Conservation (phyloP, 2,888 invertebrate genomes). For the Amiota minor region DNA sequence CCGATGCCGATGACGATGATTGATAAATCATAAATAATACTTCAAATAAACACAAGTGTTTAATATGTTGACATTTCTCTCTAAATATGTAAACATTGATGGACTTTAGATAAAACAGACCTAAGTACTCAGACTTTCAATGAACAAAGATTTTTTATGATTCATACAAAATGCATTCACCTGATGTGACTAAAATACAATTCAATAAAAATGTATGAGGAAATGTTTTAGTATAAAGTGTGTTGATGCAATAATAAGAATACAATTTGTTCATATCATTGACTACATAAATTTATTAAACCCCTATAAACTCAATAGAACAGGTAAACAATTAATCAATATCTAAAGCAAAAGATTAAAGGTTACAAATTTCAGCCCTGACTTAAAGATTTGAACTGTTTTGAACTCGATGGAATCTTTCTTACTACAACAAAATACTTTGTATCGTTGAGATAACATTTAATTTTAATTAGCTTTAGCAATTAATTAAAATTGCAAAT, state of each 20-base stretch:
- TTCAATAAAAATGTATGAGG: not conserved
- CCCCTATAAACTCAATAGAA: not conserved
- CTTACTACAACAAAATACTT: not conserved
- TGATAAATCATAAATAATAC: too few relatives aligned
- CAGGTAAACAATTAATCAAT: not conserved
- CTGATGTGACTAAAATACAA: not conserved
- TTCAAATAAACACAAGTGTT: too few relatives aligned
- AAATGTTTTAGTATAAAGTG: not conserved
- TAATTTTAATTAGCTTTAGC: constrained; percentile 1
- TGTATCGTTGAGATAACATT: not conserved
- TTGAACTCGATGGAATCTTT: not conserved
- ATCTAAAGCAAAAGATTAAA: not conserved
- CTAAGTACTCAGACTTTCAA: too few relatives aligned
- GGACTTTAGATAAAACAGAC: too few relatives aligned
- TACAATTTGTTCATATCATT: not conserved
- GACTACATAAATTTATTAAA: not conserved
- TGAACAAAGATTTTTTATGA: too few relatives aligned
- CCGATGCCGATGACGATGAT: too few relatives aligned
- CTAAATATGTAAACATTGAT: too few relatives aligned
- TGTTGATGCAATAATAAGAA: not conserved
- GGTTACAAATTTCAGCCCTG: not conserved
- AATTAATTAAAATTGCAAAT: constrained; percentile 17
- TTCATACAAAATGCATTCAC: too few relatives aligned
- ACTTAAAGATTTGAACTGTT: not conserved
- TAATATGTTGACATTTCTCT: too few relatives aligned